Percentiles rank a stretch among this genome's conserved stretches.
Evolutionary conservation across 2,888 invertebrate species (phyloP).

Genomic region (Polymixis lichenea): DNA sequence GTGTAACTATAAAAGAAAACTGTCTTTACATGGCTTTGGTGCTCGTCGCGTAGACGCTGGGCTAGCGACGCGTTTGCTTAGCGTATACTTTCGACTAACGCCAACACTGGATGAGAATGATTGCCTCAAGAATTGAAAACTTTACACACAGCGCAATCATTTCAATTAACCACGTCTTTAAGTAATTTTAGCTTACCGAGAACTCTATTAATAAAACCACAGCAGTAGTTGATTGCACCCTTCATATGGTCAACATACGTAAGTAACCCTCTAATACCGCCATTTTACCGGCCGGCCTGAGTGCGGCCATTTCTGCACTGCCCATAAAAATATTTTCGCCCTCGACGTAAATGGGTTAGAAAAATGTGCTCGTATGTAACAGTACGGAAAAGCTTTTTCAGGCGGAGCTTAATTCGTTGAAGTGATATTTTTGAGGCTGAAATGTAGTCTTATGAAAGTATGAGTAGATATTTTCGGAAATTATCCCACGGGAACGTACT

Average conservation of each 20-base stretch:
- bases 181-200: slow-evolving; percentile 29
- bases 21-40: neutral
- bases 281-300: slow-evolving; percentile 36
- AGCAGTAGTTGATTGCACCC: slow-evolving; percentile 44
- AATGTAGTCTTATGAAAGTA: neutral
- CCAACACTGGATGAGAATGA: neutral
- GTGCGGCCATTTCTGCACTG: slow-evolving; percentile 48
- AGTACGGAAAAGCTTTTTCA: slow-evolving; percentile 37
- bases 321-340: slow-evolving; percentile 57
- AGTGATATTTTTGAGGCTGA: slow-evolving; percentile 18
- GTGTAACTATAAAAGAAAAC: no score
- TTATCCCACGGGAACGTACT: no score
- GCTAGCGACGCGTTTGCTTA: neutral
- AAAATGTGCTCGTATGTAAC: slow-evolving; percentile 43
- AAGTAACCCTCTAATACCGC: slow-evolving; percentile 32
- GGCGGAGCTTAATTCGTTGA: slow-evolving; percentile 18
- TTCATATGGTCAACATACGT: slow-evolving; percentile 46
- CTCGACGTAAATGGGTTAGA: slow-evolving; percentile 49
- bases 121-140: neutral
- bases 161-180: slow-evolving; percentile 27
- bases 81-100: neutral
- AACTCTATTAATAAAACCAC: slow-evolving; percentile 47
- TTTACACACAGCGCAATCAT: slow-evolving; percentile 1
- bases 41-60: neutral
- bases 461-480: neutral